These are phyloP conservation scores for Formica exsecta DNA, from an alignment of 1,140 invertebrate species.

Conservation along the genomic window DNA sequence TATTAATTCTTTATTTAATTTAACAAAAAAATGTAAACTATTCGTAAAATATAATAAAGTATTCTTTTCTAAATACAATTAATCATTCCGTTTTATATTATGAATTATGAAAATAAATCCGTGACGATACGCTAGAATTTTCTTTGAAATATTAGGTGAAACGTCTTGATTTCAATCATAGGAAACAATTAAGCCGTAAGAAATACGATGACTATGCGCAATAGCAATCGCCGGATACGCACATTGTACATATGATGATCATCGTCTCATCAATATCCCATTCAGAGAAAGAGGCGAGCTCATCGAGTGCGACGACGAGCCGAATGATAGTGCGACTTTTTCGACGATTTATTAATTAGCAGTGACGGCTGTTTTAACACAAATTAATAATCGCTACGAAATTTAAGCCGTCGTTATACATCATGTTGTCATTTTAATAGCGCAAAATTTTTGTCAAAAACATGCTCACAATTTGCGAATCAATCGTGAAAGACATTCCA, in stretches of 20 bases:
- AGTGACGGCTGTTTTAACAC: conserved; percentile 49
- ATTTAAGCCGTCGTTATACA: neutral
- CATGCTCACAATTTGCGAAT: neutral
- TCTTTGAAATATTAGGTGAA: conserved; percentile 42
- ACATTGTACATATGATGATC: conserved; percentile 42
- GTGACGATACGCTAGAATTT: neutral
- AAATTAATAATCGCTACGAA: conserved; percentile 40
- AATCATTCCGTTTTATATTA: neutral
- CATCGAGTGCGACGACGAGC: conserved; percentile 43
- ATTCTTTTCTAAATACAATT: neutral
- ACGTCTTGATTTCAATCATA: conserved; percentile 44
- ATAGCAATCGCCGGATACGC: conserved; percentile 38
- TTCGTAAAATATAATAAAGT: conserved; percentile 2
- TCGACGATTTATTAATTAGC: conserved; percentile 60
- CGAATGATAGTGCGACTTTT: conserved; percentile 49
- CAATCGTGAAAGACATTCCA: neutral
- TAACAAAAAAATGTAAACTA: neutral
- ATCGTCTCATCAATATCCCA: conserved; percentile 62
- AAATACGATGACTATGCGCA: conserved; percentile 49
- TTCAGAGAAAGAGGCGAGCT: conserved; percentile 63
- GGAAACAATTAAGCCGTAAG: conserved; percentile 58
- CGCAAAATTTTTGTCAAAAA: neutral
- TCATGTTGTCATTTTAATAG: neutral
- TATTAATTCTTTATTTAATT: conserved; percentile 1
- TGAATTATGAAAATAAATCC: conserved; percentile 1